A percentile compares a stretch with the other conserved stretches of the same genome.
phyloP scores from a whole-genome alignment of 2,888 invertebrate genomes.

The Drosophila hamatofila region DNA sequence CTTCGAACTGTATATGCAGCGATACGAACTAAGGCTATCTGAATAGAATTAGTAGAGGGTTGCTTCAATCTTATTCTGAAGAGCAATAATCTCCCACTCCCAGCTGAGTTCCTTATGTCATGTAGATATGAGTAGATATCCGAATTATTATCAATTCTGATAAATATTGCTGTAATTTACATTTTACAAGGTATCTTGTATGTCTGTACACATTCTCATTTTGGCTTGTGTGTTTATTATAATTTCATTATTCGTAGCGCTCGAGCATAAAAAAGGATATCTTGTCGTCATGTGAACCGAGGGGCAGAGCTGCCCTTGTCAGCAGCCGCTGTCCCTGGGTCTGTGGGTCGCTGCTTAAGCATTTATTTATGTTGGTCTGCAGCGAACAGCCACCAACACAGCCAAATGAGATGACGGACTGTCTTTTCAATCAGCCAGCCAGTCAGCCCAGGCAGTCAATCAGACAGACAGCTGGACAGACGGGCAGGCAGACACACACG shows the following conservation, averaged over 20 bases:
- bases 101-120: no score
- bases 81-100: background rate
- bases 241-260: slow-evolving; percentile 77
- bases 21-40: background rate
- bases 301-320: slow-evolving; percentile 34
- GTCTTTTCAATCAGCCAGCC: slow-evolving; percentile 75
- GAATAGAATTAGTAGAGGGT: background rate
- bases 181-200: slow-evolving; percentile 12
- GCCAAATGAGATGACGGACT: slow-evolving; percentile 59
- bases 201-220: background rate
- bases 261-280: slow-evolving; percentile 78
- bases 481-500: slow-evolving; percentile 20
- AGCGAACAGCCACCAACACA: slow-evolving; percentile 1
- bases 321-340: slow-evolving; percentile 31
- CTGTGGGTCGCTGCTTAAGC: slow-evolving; percentile 54
- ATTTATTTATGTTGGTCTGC: slow-evolving; percentile 63
- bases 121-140: no score
- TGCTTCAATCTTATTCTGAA: background rate
- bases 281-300: slow-evolving; percentile 60
- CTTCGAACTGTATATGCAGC: background rate
- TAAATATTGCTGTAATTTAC: no score
- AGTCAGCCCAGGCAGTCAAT: slow-evolving; percentile 43
- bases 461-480: slow-evolving; percentile 17
- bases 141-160: background rate
- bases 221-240: slow-evolving; percentile 41